Evolutionary conservation across 2,113 vertebrate genomes (phyloP).

Genomic region (Gavia stellata): DNA sequence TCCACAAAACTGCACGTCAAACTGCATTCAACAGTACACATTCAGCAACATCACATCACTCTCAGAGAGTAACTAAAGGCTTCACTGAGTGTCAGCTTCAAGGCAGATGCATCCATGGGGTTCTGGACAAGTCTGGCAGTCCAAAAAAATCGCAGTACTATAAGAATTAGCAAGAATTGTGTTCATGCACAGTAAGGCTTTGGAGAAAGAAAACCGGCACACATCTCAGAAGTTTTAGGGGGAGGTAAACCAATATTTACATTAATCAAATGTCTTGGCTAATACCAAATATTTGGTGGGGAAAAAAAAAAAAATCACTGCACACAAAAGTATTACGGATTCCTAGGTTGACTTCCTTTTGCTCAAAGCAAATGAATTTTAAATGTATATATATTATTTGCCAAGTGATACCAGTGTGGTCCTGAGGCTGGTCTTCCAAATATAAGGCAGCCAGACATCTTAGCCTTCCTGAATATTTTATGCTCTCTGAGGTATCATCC

Average conservation of each 20-base stretch:
- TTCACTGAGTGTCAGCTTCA: neutral
- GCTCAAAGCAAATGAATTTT: neutral
- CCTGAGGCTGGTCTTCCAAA: neutral
- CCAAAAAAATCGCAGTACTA: neutral
- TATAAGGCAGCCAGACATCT: neutral
- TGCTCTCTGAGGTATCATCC: neutral
- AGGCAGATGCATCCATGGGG: neutral
- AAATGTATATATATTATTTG: neutral
- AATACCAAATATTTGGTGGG: neutral
- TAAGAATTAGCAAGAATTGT: neutral
- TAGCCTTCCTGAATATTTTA: neutral
- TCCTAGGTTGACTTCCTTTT: neutral
- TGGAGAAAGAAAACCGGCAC: neutral
- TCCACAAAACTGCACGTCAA: neutral
- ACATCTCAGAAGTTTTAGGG: neutral
- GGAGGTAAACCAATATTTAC: neutral
- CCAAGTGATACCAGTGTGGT: neutral
- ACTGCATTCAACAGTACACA: neutral
- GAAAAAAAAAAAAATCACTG: neutral
- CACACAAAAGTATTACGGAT: neutral
- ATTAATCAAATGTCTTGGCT: neutral
- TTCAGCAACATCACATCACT: neutral
- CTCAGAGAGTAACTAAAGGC: neutral
- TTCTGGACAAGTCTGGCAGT: neutral
- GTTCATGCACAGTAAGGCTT: neutral